Percentiles rank a stretch among this genome's conserved stretches.
Conservation (phyloP, 2,888 invertebrate genomes). For the Yponomeuta sedellus region DNA sequence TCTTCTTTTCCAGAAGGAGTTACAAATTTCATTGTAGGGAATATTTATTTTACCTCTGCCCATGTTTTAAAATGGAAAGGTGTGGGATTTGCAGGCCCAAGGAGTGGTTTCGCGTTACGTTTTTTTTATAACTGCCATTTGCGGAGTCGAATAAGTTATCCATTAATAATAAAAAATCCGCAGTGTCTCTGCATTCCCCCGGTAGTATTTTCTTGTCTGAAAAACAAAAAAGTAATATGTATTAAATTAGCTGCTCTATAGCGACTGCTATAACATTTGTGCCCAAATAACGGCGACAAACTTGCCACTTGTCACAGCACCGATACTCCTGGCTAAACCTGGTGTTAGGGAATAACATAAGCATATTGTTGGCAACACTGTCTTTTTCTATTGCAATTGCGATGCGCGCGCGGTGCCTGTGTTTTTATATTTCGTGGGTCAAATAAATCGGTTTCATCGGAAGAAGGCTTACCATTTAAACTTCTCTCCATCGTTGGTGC, state of each 20-base stretch:
- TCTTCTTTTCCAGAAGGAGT: conserved; percentile 2
- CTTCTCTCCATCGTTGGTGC: no score
- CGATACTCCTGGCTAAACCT: no score
- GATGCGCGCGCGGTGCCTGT: no score
- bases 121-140: background rate
- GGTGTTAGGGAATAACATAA: no score
- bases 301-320: no score
- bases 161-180: background rate
- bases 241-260: conserved; percentile 18
- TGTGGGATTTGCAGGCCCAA: conserved; percentile 1
- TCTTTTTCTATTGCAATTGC: no score
- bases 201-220: conserved; percentile 12
- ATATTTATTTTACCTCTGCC: background rate
- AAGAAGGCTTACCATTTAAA: no score
- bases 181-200: conserved; percentile 1
- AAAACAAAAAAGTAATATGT: conserved; percentile 18
- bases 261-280: no score
- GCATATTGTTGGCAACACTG: no score
- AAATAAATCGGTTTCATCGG: no score
- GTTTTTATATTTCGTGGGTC: no score
- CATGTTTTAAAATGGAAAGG: background rate
- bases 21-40: conserved; percentile 24
- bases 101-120: background rate
- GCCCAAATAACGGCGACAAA: no score
- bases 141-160: background rate